phyloP scores from a whole-genome alignment of 2,888 invertebrate species.

The Pyrrhosoma nymphula region DNA sequence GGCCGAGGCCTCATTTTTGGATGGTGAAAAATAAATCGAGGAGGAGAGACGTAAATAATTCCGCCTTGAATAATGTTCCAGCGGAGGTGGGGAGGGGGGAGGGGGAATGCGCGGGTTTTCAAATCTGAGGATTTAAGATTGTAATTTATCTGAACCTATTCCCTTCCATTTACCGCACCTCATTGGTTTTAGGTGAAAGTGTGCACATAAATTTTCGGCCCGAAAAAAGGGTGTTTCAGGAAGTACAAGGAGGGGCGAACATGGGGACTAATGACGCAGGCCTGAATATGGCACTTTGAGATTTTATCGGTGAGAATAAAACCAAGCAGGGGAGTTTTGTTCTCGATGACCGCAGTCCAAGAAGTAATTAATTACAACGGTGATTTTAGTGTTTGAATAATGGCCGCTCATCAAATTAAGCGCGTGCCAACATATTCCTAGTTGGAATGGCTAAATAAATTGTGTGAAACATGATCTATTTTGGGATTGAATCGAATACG shows the following conservation, averaged over 20 bases:
- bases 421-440: too few relatives aligned
- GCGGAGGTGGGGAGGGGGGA: too few relatives aligned
- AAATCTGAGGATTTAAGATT: not conserved
- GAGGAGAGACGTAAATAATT: not conserved
- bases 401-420: too few relatives aligned
- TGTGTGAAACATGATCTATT: too few relatives aligned
- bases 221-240: not conserved
- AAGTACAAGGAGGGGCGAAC: not conserved
- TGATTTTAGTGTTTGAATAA: too few relatives aligned
- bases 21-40: not conserved
- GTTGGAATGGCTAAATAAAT: too few relatives aligned
- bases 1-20: not conserved
- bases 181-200: conserved; percentile 5
- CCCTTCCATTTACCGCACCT: not conserved
- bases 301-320: not conserved
- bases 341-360: not conserved
- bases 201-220: not conserved
- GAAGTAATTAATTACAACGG: not conserved
- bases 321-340: not conserved
- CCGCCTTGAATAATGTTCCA: not conserved
- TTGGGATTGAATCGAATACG: too few relatives aligned
- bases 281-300: not conserved
- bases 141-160: not conserved
- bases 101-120: not conserved
- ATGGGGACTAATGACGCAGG: not conserved